These are phyloP conservation scores for Meiosimyza platycephala DNA, from an alignment of 2,888 invertebrate genomes.

Conservation along the genomic window DNA sequence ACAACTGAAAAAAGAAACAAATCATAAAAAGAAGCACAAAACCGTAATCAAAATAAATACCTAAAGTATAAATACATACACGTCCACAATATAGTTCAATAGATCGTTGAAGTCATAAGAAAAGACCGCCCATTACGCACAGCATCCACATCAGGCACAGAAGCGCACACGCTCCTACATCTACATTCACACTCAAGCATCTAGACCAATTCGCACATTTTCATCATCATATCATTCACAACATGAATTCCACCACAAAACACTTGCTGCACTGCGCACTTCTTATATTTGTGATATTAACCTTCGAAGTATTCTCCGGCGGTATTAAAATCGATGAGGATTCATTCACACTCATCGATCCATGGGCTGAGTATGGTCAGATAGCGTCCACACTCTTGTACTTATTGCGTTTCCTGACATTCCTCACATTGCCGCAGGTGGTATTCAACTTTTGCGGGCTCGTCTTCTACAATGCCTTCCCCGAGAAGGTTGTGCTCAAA, in stretches of 20 bases:
- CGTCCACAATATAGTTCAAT: constrained; percentile 3
- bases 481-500: constrained; percentile 88
- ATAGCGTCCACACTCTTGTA: constrained; percentile 81
- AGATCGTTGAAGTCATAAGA: too few species aligned
- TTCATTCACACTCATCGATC: constrained; percentile 74
- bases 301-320: constrained; percentile 78
- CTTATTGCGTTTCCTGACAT: constrained; percentile 80
- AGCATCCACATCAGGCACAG: neutral
- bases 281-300: constrained; percentile 78
- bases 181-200: neutral
- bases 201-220: neutral
- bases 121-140: too few species aligned
- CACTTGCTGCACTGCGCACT: constrained; percentile 85
- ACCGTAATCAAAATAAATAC: neutral
- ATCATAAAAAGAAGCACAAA: constrained; percentile 13
- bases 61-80: neutral
- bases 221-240: constrained; percentile 19
- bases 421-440: constrained; percentile 90
- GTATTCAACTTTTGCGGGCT: constrained; percentile 85
- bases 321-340: constrained; percentile 72
- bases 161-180: neutral
- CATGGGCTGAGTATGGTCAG: constrained; percentile 85
- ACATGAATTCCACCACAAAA: constrained; percentile 71
- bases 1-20: neutral
- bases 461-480: constrained; percentile 92